Conservation (phyloP, 2,113 vertebrate species). For the human region DNA sequence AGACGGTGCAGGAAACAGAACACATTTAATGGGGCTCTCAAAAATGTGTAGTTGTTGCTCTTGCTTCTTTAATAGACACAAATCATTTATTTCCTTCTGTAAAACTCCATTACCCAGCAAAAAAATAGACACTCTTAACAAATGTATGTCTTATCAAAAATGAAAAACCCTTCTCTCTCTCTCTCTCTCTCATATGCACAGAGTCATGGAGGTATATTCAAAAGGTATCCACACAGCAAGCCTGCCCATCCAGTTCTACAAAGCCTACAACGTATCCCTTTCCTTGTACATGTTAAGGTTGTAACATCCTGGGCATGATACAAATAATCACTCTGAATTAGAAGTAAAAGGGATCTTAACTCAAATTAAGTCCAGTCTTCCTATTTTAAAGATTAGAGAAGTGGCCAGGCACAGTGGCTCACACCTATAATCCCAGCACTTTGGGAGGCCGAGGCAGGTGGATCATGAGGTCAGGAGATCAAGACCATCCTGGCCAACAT, state of each 20-base stretch:
- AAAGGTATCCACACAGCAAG: background rate
- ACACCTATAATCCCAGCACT: too few species aligned
- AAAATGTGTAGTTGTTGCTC: constrained; percentile 41
- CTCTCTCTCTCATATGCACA: background rate
- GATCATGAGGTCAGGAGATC: too few species aligned
- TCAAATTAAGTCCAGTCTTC: background rate
- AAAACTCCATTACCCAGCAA: constrained; percentile 69
- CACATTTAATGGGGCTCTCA: constrained; percentile 63
- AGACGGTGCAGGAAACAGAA: constrained; percentile 40
- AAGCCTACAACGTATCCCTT: background rate
- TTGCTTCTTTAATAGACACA: constrained; percentile 65
- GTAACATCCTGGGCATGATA: background rate
- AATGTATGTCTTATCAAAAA: constrained; percentile 16
- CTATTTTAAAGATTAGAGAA: background rate
- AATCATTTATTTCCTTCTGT: constrained; percentile 67
- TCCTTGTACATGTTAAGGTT: background rate
- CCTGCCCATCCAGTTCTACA: background rate
- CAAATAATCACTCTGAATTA: background rate
- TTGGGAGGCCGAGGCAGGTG: too few species aligned
- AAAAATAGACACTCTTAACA: constrained; percentile 11
- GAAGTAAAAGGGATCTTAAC: background rate
- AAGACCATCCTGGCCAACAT: too few species aligned
- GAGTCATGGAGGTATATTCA: background rate
- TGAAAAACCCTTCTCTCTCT: background rate
- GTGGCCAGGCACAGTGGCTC: too few species aligned